phyloP scores from a whole-genome alignment of 1,140 invertebrate genomes.

The Coboldia fuscipes region DNA sequence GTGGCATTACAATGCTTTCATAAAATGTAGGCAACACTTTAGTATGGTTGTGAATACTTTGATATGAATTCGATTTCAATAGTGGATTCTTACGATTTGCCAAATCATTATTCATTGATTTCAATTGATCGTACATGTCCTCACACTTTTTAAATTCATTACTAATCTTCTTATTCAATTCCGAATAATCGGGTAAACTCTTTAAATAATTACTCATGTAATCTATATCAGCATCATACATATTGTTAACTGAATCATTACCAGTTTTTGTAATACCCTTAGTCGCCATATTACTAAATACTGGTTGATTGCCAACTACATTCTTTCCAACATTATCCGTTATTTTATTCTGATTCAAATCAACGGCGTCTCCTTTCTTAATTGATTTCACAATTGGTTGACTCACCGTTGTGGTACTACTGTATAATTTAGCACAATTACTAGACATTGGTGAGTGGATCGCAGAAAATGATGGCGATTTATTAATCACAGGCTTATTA shows the following conservation, averaged over 20 bases:
- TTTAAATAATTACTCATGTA: conserved; percentile 22
- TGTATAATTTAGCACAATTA: too few species aligned
- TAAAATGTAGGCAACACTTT: background rate
- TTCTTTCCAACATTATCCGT: too few species aligned
- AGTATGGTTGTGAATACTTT: conserved; percentile 5
- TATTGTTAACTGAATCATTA: conserved; percentile 8
- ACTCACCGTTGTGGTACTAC: too few species aligned
- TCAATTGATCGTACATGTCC: conserved; percentile 15
- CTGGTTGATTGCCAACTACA: too few species aligned
- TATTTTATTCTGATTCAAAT: too few species aligned
- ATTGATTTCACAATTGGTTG: too few species aligned
- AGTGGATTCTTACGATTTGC: conserved; percentile 6
- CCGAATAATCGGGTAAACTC: conserved; percentile 19
- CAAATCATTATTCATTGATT: conserved; percentile 2
- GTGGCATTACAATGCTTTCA: background rate
- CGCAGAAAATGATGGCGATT: too few species aligned
- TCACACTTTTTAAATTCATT: conserved; percentile 20
- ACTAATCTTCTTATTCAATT: conserved; percentile 17
- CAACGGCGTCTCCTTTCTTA: too few species aligned
- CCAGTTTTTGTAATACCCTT: too few species aligned
- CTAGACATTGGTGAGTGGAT: too few species aligned
- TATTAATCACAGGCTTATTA: too few species aligned
- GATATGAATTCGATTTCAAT: conserved; percentile 17
- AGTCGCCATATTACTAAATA: too few species aligned
- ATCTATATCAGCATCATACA: conserved; percentile 20